These are phyloP conservation scores for Dysdera silvatica DNA, from an alignment of 1,140 invertebrate species.

Conservation along the genomic window DNA sequence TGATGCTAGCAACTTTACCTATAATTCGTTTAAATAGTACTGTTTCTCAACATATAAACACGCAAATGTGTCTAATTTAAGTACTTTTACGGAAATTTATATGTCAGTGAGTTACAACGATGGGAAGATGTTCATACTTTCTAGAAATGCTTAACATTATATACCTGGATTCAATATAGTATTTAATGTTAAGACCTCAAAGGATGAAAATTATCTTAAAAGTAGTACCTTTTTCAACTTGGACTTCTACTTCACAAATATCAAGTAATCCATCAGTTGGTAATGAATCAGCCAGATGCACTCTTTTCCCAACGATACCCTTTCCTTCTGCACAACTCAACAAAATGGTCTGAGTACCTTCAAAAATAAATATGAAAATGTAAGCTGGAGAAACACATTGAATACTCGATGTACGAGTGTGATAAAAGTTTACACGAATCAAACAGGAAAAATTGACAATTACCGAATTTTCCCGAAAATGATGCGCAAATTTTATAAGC, in stretches of 20 bases:
- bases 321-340: constrained; percentile 20
- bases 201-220: background rate
- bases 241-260: constrained; percentile 25
- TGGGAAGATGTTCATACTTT: too few species aligned
- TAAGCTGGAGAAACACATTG: background rate
- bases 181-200: background rate
- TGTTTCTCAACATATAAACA: too few species aligned
- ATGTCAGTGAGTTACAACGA: too few species aligned
- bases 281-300: constrained; percentile 12
- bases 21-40: too few species aligned
- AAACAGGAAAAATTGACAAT: background rate
- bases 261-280: constrained; percentile 14
- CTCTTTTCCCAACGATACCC: constrained; percentile 22
- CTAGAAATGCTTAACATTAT: too few species aligned
- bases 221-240: constrained; percentile 22
- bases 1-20: too few species aligned
- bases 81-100: too few species aligned
- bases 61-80: too few species aligned
- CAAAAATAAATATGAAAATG: background rate
- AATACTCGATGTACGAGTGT: background rate
- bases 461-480: constrained; percentile 24
- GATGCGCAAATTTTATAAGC: constrained; percentile 13
- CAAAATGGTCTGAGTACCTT: constrained; percentile 18
- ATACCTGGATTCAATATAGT: too few species aligned
- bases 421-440: too few species aligned